Conservation (phyloP, 2,888 invertebrate species). For the Microplitis deprimator region DNA sequence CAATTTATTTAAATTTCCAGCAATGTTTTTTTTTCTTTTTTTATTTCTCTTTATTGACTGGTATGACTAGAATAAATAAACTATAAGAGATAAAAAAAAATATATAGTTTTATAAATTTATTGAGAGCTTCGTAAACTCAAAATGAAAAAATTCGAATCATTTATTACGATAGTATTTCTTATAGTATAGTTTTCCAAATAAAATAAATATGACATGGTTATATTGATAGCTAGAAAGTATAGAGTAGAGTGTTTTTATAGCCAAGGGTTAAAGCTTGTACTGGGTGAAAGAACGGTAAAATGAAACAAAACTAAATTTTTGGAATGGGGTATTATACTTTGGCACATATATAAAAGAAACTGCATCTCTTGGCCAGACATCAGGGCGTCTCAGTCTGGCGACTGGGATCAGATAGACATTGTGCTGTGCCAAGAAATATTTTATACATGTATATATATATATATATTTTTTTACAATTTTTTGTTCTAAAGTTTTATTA, state of each 20-base stretch:
- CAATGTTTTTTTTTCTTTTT: too few relatives aligned
- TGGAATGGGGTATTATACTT: background rate
- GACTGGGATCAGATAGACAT: conserved; percentile 43
- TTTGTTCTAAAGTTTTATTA: too few relatives aligned
- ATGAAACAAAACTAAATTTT: background rate
- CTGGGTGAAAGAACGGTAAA: background rate
- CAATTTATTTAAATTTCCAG: too few relatives aligned
- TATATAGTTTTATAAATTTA: background rate
- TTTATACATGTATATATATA: background rate
- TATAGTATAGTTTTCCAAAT: background rate
- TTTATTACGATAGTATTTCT: background rate
- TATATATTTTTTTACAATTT: too few relatives aligned
- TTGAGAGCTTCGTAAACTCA: background rate
- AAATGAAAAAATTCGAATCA: background rate
- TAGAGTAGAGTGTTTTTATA: background rate
- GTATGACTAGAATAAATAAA: background rate
- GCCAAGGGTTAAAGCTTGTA: background rate
- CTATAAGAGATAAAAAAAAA: background rate
- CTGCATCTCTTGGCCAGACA: conserved; percentile 62
- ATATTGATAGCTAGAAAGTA: background rate
- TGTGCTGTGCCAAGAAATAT: conserved; percentile 47
- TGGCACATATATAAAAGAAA: conserved; percentile 25
- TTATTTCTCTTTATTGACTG: background rate
- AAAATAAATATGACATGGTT: background rate
- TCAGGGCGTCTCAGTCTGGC: conserved; percentile 57